These are phyloP conservation scores for Coptotermes formosanus DNA, from an alignment of 1,140 invertebrate genomes.

Conservation along the genomic window DNA sequence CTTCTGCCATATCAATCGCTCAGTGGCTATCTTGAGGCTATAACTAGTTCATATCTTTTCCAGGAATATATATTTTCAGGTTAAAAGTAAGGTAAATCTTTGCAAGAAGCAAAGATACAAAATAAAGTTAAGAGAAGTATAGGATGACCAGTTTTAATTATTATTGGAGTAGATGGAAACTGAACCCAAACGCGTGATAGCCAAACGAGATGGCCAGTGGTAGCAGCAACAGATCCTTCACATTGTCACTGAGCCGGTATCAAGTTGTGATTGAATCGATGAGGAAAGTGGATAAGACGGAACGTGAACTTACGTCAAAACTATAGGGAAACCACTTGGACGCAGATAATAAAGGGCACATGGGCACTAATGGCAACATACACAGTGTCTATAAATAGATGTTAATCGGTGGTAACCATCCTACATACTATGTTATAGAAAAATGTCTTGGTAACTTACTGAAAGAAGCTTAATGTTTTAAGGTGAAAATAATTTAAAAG, in stretches of 20 bases:
- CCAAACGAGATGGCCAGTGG: not conserved
- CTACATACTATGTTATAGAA: no score
- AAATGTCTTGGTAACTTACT: no score
- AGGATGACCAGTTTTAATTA: constrained; percentile 1
- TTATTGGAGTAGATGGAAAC: no score
- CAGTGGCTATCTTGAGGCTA: not conserved
- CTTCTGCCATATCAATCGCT: no score
- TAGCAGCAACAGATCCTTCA: not conserved
- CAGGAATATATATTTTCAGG: not conserved
- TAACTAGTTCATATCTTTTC: not conserved
- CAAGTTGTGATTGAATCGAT: not conserved
- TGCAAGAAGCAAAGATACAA: not conserved
- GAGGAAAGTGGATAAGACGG: not conserved
- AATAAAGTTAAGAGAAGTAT: not conserved
- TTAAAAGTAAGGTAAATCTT: not conserved
- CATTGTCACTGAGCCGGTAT: not conserved
- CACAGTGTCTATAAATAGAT: no score
- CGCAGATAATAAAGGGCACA: no score
- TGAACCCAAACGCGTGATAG: not conserved
- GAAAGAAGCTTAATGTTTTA: no score
- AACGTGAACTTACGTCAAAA: not conserved
- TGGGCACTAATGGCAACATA: no score
- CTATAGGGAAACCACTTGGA: no score
- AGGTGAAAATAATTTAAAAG: no score
- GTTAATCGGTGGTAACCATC: no score